Conservation (phyloP, 1,140 invertebrate species). For the Dendroctonus valens region DNA sequence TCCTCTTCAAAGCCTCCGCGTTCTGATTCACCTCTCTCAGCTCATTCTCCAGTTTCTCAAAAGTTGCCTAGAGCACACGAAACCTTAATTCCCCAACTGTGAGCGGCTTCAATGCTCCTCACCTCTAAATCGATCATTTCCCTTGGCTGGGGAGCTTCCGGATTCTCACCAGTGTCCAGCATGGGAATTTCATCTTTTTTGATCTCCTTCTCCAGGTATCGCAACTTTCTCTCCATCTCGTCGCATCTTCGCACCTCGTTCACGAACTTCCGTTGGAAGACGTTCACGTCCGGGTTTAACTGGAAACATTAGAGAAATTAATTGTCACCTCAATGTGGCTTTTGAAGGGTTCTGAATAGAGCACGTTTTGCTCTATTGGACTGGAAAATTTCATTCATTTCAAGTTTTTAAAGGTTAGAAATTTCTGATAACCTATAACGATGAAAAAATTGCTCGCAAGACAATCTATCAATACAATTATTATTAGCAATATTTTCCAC, state of each 20-base stretch:
- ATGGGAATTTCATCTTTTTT: constrained; percentile 96
- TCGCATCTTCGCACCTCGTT: constrained; percentile 93
- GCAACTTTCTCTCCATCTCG: constrained; percentile 93
- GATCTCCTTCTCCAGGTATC: constrained; percentile 97
- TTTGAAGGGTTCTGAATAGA: too few relatives aligned
- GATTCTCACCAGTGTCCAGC: constrained; percentile 95
- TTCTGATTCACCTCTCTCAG: constrained; percentile 97
- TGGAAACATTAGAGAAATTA: constrained; percentile 46
- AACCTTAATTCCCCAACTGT: too few relatives aligned
- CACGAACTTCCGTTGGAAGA: constrained; percentile 94
- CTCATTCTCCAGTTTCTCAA: constrained; percentile 95
- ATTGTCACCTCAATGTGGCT: too few relatives aligned
- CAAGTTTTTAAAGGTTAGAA: too few relatives aligned
- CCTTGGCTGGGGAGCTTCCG: constrained; percentile 94
- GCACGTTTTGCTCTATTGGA: too few relatives aligned
- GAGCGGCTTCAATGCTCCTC: constrained; percentile 22
- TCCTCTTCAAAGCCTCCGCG: constrained; percentile 93
- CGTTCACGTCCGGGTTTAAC: constrained; percentile 93
- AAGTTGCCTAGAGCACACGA: constrained; percentile 71
- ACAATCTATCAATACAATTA: too few relatives aligned
- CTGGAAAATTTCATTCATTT: too few relatives aligned
- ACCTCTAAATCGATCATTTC: constrained; percentile 99
- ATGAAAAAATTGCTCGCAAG: too few relatives aligned
- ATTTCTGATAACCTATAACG: too few relatives aligned
- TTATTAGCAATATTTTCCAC: too few relatives aligned